phyloP scores from a whole-genome alignment of 1,140 invertebrate species.

The Battus philenor region DNA sequence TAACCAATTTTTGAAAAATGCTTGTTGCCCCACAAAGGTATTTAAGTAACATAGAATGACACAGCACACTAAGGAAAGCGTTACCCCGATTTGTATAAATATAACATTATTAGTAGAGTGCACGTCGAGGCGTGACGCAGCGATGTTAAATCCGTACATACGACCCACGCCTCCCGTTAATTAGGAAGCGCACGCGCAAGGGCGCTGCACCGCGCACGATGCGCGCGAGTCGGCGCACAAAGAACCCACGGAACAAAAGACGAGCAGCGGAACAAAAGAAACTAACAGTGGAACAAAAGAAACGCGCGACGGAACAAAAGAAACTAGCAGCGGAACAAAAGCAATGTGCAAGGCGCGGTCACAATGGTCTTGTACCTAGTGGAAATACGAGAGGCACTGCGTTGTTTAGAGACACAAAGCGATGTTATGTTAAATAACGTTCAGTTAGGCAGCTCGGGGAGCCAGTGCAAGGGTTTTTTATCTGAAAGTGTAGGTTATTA shows the following conservation, averaged over 20 bases:
- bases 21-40: too few species aligned
- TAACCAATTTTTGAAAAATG: too few species aligned
- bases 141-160: constrained; percentile 54
- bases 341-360: constrained; percentile 35
- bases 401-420: constrained; percentile 40
- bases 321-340: constrained; percentile 34
- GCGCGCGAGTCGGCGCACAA: constrained; percentile 29
- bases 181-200: constrained; percentile 62
- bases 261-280: constrained; percentile 34
- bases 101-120: too few species aligned
- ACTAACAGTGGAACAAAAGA: constrained; percentile 34
- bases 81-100: too few species aligned
- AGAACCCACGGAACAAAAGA: constrained; percentile 31
- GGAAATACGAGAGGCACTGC: constrained; percentile 29
- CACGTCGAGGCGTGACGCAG: constrained; percentile 30
- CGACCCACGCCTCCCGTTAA: constrained; percentile 55
- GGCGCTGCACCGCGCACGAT: constrained; percentile 44
- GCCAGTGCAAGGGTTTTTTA: constrained; percentile 20
- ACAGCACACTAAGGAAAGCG: too few species aligned
- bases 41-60: too few species aligned
- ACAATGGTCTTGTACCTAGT: constrained; percentile 25
- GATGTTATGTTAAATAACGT: constrained; percentile 36
- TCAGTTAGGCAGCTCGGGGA: constrained; percentile 31
- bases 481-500: too few species aligned
- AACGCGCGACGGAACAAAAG: constrained; percentile 35